These are phyloP conservation scores for Circaetus gallicus DNA, from an alignment of 2,113 vertebrate genomes.

Conservation along the genomic window DNA sequence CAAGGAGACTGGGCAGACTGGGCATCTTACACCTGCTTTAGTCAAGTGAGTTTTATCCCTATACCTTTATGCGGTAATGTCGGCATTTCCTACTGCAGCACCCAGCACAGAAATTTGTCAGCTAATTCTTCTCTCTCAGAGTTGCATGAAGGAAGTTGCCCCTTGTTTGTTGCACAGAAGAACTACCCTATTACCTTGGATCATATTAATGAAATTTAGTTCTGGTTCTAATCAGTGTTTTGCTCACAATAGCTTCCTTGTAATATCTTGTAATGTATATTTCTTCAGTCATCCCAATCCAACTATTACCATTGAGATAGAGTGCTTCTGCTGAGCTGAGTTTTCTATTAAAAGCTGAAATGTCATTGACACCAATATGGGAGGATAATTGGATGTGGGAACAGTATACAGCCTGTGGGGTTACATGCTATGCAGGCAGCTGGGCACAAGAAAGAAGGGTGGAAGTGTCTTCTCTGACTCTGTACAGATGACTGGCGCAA, in stretches of 20 bases:
- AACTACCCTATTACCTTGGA: neutral
- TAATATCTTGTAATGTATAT: neutral
- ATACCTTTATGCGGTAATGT: neutral
- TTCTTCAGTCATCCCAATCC: neutral
- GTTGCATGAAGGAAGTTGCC: neutral
- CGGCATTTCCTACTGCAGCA: neutral
- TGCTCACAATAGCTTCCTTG: neutral
- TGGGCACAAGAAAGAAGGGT: neutral
- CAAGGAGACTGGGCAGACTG: neutral
- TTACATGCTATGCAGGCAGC: accelerated
- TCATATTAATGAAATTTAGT: neutral
- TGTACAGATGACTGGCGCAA: neutral
- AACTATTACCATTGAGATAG: neutral
- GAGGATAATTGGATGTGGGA: neutral
- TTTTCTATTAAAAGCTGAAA: neutral
- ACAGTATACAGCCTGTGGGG: neutral
- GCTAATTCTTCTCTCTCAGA: neutral
- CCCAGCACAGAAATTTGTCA: neutral
- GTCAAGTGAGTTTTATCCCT: neutral
- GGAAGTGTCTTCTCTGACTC: neutral
- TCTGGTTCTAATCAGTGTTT: neutral
- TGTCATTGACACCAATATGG: neutral
- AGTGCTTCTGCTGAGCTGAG: neutral
- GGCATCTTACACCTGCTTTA: neutral
- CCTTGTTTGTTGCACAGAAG: neutral